Base-by-base conservation (phyloP, 2,888 invertebrate genomes). In the Pegoplata infirma region DNA sequence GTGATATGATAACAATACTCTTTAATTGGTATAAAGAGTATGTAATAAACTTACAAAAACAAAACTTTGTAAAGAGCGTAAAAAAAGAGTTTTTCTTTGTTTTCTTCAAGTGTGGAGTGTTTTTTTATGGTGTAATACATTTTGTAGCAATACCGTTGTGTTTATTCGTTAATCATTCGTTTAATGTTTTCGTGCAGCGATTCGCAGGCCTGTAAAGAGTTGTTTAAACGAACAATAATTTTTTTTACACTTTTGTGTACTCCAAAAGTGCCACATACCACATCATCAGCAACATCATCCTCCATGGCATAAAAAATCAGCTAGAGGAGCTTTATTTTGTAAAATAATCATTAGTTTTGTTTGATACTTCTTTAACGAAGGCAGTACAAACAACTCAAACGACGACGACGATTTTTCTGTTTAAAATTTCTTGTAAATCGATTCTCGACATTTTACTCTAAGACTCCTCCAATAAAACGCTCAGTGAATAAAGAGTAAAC, bases 121-220 rank as follows among this genome's bases (percentile, higher is more conserved):
- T 46, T 19, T 46, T 17, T 44, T 12, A 36, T 36, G 36, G 36
- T 40, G 36, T n/a, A 32, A 40, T 40, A n/a, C n/a, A 40, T n/a
- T n/a, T 32, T 59, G 21, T 59, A 74, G 67, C 59, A 74, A 19
- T 53, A 53, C 51, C 51, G 66, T 32, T 32, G 32, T 32, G 25
- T 25, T 63, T 28, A 36, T 74, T 74, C 44, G 59, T 47, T 64
- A 74, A 78, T 78, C 53, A 69, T 59, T 74, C 51, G 46, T 66
- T 59, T 58, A 59, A 59, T 51, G 46, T 46, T 32, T 73, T n/a
- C 36, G 36, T 40, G 14, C n/a, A n/a, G n/a, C n/a, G 36, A n/a
- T 47, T 19, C 21, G 1, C 44, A 19, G 19, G 32, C n/a, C n/a
- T n/a, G n/a, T n/a, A n/a, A n/a, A n/a, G n/a, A n/a, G n/a, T n/a